Evolutionary conservation across 2,888 invertebrate genomes (phyloP).

Genomic region (Eilema sororculum): DNA sequence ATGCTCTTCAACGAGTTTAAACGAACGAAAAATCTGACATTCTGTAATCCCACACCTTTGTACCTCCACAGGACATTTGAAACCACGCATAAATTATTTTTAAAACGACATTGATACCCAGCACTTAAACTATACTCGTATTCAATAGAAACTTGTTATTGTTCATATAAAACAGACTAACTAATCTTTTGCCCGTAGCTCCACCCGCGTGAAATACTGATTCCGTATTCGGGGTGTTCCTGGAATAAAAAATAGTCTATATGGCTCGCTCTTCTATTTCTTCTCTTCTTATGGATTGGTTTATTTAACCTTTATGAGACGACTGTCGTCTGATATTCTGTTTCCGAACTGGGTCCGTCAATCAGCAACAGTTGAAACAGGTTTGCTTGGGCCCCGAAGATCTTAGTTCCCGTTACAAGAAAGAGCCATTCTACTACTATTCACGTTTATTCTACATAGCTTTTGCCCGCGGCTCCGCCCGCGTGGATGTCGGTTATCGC

Average conservation of each 20-base stretch:
- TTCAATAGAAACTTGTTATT: background rate
- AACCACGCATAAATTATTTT: constrained; percentile 32
- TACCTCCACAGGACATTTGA: constrained; percentile 36
- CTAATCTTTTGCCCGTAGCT: background rate
- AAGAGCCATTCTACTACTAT: background rate
- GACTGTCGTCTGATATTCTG: too few relatives aligned
- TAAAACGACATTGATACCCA: constrained; percentile 18
- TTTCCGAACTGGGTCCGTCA: background rate
- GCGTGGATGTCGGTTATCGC: too few relatives aligned
- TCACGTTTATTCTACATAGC: too few relatives aligned
- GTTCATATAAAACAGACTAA: background rate
- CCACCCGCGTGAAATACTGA: background rate
- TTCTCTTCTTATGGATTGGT: too few relatives aligned
- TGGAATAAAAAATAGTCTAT: too few relatives aligned
- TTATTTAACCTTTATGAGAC: too few relatives aligned
- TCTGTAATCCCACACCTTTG: constrained; percentile 35
- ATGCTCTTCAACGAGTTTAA: constrained; percentile 66
- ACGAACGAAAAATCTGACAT: constrained; percentile 73
- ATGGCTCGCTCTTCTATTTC: too few relatives aligned
- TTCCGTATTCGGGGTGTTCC: background rate
- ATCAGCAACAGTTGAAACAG: background rate
- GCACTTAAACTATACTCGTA: background rate
- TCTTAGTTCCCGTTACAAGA: background rate
- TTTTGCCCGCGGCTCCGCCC: too few relatives aligned
- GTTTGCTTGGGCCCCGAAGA: background rate